Conservation (phyloP, 2,113 vertebrate species). For the Dolichallabes microphthalmus region DNA sequence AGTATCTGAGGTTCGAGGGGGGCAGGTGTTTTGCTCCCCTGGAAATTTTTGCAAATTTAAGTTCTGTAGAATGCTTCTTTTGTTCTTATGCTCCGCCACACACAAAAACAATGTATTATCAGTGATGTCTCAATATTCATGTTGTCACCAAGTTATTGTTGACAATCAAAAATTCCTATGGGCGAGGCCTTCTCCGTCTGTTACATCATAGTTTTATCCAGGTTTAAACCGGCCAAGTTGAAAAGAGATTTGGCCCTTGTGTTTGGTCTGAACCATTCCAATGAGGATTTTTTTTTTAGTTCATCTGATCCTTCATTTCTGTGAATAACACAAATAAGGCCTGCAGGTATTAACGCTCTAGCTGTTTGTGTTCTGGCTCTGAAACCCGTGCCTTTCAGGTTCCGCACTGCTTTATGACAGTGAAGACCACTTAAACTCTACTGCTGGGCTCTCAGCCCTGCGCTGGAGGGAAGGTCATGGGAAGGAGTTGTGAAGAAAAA, state of each 20-base stretch:
- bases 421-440: slow-evolving; percentile 18
- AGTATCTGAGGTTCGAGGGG: no score
- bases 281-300: background rate
- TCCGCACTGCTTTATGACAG: slow-evolving; percentile 19
- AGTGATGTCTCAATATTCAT: no score
- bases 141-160: no score
- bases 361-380: background rate
- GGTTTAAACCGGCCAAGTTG: background rate
- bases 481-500: slow-evolving; percentile 4
- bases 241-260: background rate
- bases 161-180: no score
- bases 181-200: no score
- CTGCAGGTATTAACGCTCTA: slow-evolving; percentile 12
- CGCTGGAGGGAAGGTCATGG: background rate
- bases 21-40: no score
- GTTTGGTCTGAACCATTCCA: background rate
- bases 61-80: no score
- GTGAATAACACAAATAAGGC: background rate
- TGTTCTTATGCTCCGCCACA: no score
- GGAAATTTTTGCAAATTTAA: no score
- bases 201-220: background rate
- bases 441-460: slow-evolving; percentile 1
- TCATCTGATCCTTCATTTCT: background rate
- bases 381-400: slow-evolving; percentile 20
- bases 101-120: no score